Evolutionary conservation across 1,140 invertebrate species (phyloP), one percentile per base, ranked within the genome.

Genomic region (Drosophila suzukii): DNA sequence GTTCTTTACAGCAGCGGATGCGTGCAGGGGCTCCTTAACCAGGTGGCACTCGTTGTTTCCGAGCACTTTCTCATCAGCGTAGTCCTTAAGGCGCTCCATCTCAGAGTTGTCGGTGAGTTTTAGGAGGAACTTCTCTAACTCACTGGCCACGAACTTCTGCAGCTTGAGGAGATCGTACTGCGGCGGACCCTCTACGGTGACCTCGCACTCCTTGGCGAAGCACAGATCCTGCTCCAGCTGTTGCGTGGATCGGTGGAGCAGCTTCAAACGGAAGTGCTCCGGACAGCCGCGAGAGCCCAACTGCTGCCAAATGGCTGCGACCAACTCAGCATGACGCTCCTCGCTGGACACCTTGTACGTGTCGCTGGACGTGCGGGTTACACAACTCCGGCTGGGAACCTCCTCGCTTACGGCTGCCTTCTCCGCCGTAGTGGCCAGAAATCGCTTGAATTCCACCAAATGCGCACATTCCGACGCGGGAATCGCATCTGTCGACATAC

Each of bases 91-190:
- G 27, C 76, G 68, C 2, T 80, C 78, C 39, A 77, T 49, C 15
- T 72, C 79, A 3, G 90, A 67, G 61, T 91, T 91, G 46, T 91
- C 90, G 1, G 74, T 81, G 6, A 91, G 51, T 46, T 84, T 81
- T 1, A 79, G 20, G 3, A 91, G 51, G 10, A 91, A 44, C 54
- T 81, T 89, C 13, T 91, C 78, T 63, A 91, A 32, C 10, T 89
- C 72, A 38, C 27, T 73, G 13, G 11, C 20, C 2, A 85, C 70
- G 50, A 83, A 91, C 61, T 91, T 91, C 41, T 91, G 90, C 57
- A 91, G 44, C 47, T 91, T 91, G 1, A 86, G 53, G n/a, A 91
- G 67, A 76, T 91, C 90, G 51, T 89, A 90, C 20, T 79, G 66
- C 3, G 73, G 62, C 17, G 75, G 66, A n/a, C 46, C 78, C 17